Conservation (phyloP, 2,797 vertebrate genomes). For the Intellagama lesueurii region DNA sequence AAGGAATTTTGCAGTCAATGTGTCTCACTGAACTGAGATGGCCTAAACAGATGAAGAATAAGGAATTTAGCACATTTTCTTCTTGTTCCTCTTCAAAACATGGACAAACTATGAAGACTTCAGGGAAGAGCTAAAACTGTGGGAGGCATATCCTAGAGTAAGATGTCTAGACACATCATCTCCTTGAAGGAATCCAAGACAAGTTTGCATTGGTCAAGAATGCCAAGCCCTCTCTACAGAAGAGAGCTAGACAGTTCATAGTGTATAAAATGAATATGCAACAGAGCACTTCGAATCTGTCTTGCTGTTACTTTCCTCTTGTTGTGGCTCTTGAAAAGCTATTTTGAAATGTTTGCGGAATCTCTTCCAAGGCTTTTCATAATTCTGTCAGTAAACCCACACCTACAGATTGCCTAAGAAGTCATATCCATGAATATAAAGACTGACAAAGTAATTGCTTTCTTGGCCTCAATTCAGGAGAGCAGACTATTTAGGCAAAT, state of each 20-base stretch:
- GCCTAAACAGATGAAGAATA: no score
- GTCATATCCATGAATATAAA: conserved; percentile 66
- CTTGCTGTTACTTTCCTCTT: conserved; percentile 74
- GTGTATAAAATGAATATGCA: conserved; percentile 70
- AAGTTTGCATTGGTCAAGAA: conserved; percentile 1
- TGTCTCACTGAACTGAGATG: no score
- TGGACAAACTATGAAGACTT: not conserved
- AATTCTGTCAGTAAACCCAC: conserved; percentile 75
- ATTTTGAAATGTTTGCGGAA: conserved; percentile 75
- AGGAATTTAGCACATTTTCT: no score
- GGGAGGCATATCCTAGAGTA: not conserved
- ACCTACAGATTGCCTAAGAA: conserved; percentile 75
- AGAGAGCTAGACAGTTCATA: conserved; percentile 34
- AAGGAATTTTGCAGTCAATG: no score
- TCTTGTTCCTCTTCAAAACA: not conserved
- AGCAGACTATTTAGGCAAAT: conserved; percentile 37
- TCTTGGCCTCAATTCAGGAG: conserved; percentile 60
- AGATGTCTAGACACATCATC: not conserved
- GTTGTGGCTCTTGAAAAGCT: conserved; percentile 73
- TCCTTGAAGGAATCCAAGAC: conserved; percentile 11
- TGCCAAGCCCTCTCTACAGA: conserved; percentile 9
- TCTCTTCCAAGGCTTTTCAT: conserved; percentile 77
- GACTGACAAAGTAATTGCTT: conserved; percentile 54
- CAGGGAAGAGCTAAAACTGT: not conserved
- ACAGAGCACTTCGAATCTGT: conserved; percentile 70